Evolutionary conservation across 2,888 invertebrate species (phyloP), one percentile per base, ranked within the genome.

Genomic region (Drosophila limbata): DNA sequence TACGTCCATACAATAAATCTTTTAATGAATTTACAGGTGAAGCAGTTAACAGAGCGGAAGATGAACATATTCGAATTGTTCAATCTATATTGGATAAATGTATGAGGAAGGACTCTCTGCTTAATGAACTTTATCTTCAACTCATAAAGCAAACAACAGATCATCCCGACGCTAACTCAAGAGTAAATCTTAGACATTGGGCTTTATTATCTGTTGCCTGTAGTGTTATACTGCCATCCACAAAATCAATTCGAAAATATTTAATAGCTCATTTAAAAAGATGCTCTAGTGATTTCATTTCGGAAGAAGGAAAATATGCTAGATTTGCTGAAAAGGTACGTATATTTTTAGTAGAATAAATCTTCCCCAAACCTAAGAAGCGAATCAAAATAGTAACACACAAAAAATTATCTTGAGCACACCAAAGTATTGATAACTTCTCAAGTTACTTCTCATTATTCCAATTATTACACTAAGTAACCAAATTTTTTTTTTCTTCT

Each of bases 261-360:
- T 94, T 98, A 60, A 95, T 97, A 47, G 96, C 97, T 0, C 98
- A 98, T 92, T 93, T 98, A 86, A 96, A 97, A 80, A 95, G 97
- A 84, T 97, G 98, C 90, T 96, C 97, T 33, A 95, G 96, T 71
- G 97, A 97, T 92, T 96, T 96, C 81, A 95, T 96, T 0, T 97
- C 97, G 0, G 98, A 98, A 92, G 98, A 98, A 93, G 98, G 98
- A 45, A 97, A 97, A 93, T 98, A 97, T 92, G 98, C 98, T 0
- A 93, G 98, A 75, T 96, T 98, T 91, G 97, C 98, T 11, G 97
- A 98, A 89, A 97, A 97, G 94, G 95, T 95, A 91, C 72, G 68
- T 50, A n/a, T 25, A 8, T 25, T 15, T 19, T 39, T 4, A 8
- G 5, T 37, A 2, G 35, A n/a, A 28, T 5, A 0, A 28, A 8